These are phyloP conservation scores for Yponomeuta evonymella DNA, from an alignment of 2,888 invertebrate genomes.

Conservation along the genomic window DNA sequence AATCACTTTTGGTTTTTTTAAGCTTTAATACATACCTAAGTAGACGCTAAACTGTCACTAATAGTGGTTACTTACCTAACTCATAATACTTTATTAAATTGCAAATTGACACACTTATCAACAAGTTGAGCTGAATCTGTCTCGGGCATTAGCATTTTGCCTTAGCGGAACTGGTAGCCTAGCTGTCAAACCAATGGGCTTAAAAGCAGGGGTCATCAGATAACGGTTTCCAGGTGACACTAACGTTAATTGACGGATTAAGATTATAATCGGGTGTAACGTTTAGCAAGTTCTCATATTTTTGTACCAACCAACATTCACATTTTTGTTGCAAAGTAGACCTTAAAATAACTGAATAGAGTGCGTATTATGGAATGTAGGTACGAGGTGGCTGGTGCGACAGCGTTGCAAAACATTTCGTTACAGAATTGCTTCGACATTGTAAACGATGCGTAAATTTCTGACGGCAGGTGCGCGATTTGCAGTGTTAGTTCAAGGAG, in stretches of 20 bases:
- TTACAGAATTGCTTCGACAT: background rate
- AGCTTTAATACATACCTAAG: too few species aligned
- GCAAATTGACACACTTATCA: background rate
- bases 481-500: too few species aligned
- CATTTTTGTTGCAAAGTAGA: too few species aligned
- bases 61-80: background rate
- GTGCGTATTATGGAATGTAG: too few species aligned
- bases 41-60: too few species aligned
- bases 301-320: background rate
- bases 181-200: background rate
- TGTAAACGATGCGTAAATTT: background rate
- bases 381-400: background rate
- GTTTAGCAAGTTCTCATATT: background rate
- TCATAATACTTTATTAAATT: background rate
- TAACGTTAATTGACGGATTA: constrained; percentile 1
- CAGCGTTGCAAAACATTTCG: background rate
- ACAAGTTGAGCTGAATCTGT: background rate
- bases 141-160: background rate
- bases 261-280: background rate
- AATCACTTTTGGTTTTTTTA: too few species aligned
- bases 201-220: background rate
- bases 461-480: too few species aligned
- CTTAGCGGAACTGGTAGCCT: background rate
- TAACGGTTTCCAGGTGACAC: background rate
- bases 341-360: too few species aligned